A percentile compares a stretch with the other conserved stretches of the same genome.
phyloP scores from a whole-genome alignment of 2,113 vertebrate genomes.

The Macrotis lagotis region DNA sequence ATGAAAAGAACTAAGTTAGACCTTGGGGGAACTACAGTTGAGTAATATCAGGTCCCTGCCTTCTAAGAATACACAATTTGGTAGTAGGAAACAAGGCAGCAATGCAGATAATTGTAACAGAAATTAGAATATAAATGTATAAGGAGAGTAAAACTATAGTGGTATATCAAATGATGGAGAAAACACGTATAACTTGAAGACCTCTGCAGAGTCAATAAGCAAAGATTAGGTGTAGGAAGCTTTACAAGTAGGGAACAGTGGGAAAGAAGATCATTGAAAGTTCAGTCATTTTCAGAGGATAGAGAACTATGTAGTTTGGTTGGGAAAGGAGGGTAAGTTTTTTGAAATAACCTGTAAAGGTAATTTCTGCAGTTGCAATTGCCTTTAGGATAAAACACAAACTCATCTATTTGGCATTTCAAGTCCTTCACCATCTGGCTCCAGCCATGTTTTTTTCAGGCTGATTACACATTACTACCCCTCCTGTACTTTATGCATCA shows the following conservation, averaged over 20 bases:
- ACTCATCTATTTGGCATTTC: not conserved
- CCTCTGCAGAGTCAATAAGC: not conserved
- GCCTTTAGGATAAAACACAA: not conserved
- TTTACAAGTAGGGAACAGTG: not conserved
- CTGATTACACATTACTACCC: conserved; percentile 2
- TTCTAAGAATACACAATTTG: not conserved
- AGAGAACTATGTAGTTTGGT: not conserved
- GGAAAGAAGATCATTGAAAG: not conserved
- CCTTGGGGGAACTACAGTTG: not conserved
- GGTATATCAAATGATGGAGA: not conserved
- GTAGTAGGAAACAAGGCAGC: not conserved
- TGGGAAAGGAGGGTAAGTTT: not conserved
- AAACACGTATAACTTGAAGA: not conserved
- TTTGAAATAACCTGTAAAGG: not conserved
- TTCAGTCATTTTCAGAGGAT: not conserved
- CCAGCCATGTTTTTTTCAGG: not conserved
- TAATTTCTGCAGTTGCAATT: not conserved
- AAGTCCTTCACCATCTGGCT: not conserved
- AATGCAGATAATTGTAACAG: not conserved
- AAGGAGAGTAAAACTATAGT: not conserved
- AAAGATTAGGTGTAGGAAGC: not conserved
- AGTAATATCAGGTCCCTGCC: not conserved
- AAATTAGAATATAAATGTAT: not conserved
- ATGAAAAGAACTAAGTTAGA: not conserved
- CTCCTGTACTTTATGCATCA: not conserved